Evolutionary conservation across 2,113 vertebrate genomes (phyloP), one percentile per base, ranked within the genome.

Genomic region (Notarius quadriscutis): DNA sequence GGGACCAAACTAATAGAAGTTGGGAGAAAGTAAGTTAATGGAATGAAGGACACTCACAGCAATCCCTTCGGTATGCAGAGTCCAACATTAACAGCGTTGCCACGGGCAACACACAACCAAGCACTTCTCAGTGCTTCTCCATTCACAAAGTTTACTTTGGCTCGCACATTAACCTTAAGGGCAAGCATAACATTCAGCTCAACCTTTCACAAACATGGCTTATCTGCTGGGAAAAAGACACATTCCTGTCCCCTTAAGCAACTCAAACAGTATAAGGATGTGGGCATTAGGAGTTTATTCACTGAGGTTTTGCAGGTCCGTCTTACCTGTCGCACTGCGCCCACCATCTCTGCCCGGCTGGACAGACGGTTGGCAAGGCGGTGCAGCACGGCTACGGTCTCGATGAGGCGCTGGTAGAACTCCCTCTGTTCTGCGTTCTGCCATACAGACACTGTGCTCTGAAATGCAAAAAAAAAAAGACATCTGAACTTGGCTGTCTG

Each of bases 371-470:
- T 96, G 83, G 97, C 96, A 88, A 99, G 93, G 22, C 97, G 97
- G 63, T 96, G 96, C 83, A 99, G 92, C 55, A 99, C 97, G 0
- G 95, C 89, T 0, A 99, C 91, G 0, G 98, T 98, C 91, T 99
- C 98, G 72, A 98, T 88, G 7, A 99, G 95, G 63, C 96, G 95
- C 95, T 98, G 97, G 88, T 97, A 99, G 86, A 95, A 94, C 87
- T 99, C 98, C n/a, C 97, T 95, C 91, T 98, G 97, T 88, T 99
- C 98, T 75, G 95, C 93, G 91, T 97, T 97, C 88, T 98, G 96
- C 97, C 97, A 99, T 84, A 97, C 92, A 0, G 96, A 95, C 30
- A 95, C 91, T 53, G 97, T 97, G 88, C 96, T 95, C 98, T 99
- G 94, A 60, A 93, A 81, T 34, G 20, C 87, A 83, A 87, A 69